phyloP scores from a whole-genome alignment of 2,113 vertebrate genomes.

The Salvator merianae region DNA sequence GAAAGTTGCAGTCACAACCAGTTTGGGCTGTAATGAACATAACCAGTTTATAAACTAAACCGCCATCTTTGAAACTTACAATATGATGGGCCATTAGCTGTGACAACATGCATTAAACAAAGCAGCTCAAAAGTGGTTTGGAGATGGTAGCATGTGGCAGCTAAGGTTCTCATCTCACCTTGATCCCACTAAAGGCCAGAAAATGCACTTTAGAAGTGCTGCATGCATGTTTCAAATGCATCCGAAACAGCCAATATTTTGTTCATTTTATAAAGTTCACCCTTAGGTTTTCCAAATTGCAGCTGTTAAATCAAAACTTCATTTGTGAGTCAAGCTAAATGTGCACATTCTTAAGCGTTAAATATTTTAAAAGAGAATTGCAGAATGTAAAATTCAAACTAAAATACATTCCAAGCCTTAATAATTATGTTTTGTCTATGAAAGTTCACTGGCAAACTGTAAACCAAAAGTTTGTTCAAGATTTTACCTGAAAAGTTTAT shows the following conservation, averaged over 20 bases:
- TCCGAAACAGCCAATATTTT: not conserved
- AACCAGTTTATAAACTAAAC: not conserved
- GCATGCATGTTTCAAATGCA: too few relatives aligned
- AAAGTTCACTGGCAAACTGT: not conserved
- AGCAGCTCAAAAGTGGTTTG: too few relatives aligned
- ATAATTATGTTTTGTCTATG: accelerated
- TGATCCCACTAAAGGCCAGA: too few relatives aligned
- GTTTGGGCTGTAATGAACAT: constrained; percentile 83
- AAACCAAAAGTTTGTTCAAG: not conserved
- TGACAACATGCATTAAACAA: too few relatives aligned
- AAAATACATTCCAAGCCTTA: not conserved
- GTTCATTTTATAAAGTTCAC: not conserved
- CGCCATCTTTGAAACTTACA: not conserved
- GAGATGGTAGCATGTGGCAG: too few relatives aligned
- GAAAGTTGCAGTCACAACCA: constrained; percentile 92
- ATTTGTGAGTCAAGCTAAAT: not conserved
- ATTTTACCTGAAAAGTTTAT: not conserved
- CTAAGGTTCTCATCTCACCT: too few relatives aligned
- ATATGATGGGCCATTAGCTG: not conserved
- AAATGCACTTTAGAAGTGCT: too few relatives aligned
- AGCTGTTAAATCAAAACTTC: not conserved
- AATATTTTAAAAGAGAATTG: not conserved
- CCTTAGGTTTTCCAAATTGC: not conserved
- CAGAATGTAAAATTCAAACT: not conserved
- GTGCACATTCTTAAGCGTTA: not conserved